Evolutionary conservation across 1,140 invertebrate species (phyloP), one percentile per base, ranked within the genome.

Genomic region (Conus ventricosus): DNA sequence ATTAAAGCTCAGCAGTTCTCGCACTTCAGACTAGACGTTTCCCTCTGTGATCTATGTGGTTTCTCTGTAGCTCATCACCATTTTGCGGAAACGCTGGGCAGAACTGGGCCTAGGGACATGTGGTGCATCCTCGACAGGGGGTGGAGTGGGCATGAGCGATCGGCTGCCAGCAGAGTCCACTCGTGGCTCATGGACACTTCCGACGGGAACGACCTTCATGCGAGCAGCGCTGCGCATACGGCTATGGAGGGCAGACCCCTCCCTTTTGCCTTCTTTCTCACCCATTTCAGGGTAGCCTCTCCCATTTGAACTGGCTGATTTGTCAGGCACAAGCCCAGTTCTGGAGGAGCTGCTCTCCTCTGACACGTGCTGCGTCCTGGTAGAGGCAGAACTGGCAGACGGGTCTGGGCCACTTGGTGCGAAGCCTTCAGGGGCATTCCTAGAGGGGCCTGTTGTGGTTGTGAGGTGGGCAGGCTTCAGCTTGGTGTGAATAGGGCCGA

Each of bases 31-130:
- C 39, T 39, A 39, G 39, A 39, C 0, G 39, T 1, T 15, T 11
- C 57, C 57, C 15, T 8, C 8, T 60, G 57, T 60, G 57, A 60
- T 11, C 57, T 60, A 60, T 6, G 84, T 85, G 54, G 54, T 71
- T 27, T 93, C 93, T 82, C 92, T 81, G 60, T 91, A 91, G 15
- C 92, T 85, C 86, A 91, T 57, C 0, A 93, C 92, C 91, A 93
- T 92, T 85, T 86, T 89, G 67, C 93, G 88, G 84, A 93, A 93
- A 78, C 92, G 84, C 53, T 91, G 88, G 23, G 92, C 93, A 76
- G 93, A 93, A 67, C 86, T 90, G 27, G 91, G 93, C 78, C 93
- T 82, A 51, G 85, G 55, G 11, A 80, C n/a, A 25, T n/a, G 57
- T 63, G 75, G 55, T 27, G 55, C 54, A 17, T 82, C 76, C n/a